Conservation (phyloP, 2,113 vertebrate genomes). For the Chinchilla lanigera region DNA sequence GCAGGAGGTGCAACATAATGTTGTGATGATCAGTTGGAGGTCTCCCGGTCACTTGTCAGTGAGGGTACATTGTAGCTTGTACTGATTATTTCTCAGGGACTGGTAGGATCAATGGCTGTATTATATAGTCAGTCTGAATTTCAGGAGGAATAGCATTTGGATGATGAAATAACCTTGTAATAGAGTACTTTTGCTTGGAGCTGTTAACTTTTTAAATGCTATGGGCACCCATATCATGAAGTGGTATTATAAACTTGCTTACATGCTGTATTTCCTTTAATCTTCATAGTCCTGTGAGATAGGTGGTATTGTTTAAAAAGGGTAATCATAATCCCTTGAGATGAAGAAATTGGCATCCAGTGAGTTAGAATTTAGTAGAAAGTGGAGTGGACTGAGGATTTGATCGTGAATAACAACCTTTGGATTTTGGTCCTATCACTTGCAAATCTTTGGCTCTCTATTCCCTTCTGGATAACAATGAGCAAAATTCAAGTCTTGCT, state of each 20-base stretch:
- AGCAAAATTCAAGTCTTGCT: constrained; percentile 33
- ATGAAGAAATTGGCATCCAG: constrained; percentile 6
- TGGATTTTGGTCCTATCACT: constrained; percentile 49
- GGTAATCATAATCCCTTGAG: constrained; percentile 26
- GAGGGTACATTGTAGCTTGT: neutral
- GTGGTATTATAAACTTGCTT: neutral
- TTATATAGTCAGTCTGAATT: constrained; percentile 36
- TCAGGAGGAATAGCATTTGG: constrained; percentile 11
- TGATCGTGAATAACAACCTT: constrained; percentile 23
- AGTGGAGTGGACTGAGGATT: neutral
- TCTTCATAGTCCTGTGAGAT: neutral
- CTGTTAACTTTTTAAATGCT: neutral
- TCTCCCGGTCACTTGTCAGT: neutral
- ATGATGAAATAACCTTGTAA: neutral
- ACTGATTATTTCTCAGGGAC: neutral
- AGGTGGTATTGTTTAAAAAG: neutral
- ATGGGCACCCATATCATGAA: neutral
- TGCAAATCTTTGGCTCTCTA: constrained; percentile 24
- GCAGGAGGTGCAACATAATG: neutral
- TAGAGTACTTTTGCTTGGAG: neutral
- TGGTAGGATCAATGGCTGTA: neutral
- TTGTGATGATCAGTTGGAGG: neutral
- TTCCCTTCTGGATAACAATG: neutral
- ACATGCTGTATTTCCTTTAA: neutral
- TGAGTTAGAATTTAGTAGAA: constrained; percentile 36